phyloP scores from a whole-genome alignment of 2,888 invertebrate genomes.

The Scaptomyza polygonia region DNA sequence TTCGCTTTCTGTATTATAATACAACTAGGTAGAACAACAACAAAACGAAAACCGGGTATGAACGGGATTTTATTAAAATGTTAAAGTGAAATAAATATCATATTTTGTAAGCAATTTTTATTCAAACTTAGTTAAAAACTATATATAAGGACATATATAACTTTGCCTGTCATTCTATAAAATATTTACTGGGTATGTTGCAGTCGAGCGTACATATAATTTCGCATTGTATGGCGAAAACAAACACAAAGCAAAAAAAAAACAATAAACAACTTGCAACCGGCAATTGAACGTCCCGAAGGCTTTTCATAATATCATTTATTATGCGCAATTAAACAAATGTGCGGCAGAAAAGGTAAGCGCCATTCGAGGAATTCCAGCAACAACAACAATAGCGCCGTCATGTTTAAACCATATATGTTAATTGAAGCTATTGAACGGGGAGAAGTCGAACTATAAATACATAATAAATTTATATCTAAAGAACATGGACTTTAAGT shows the following conservation, averaged over 20 bases:
- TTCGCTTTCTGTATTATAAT: background rate
- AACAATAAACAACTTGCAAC: slow-evolving; percentile 20
- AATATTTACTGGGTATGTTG: background rate
- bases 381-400: slow-evolving; percentile 14
- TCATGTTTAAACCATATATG: slow-evolving; percentile 15
- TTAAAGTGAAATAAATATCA: too few relatives aligned
- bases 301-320: slow-evolving; percentile 37
- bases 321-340: slow-evolving; percentile 55
- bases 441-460: too few relatives aligned
- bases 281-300: slow-evolving; percentile 3
- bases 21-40: background rate
- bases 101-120: too few relatives aligned
- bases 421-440: slow-evolving; percentile 16
- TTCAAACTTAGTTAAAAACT: background rate
- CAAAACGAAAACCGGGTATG: background rate
- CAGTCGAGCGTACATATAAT: background rate
- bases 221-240: background rate
- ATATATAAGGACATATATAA: too few relatives aligned
- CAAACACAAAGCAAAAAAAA: background rate
- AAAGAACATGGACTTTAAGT: background rate
- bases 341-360: slow-evolving; percentile 16
- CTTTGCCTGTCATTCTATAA: background rate
- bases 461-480: too few relatives aligned
- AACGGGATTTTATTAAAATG: too few relatives aligned
- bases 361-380: background rate